A percentile compares a stretch with the other conserved stretches of the same genome.
Conservation (phyloP, 2,113 vertebrate genomes). For the Irena cyanogastra region DNA sequence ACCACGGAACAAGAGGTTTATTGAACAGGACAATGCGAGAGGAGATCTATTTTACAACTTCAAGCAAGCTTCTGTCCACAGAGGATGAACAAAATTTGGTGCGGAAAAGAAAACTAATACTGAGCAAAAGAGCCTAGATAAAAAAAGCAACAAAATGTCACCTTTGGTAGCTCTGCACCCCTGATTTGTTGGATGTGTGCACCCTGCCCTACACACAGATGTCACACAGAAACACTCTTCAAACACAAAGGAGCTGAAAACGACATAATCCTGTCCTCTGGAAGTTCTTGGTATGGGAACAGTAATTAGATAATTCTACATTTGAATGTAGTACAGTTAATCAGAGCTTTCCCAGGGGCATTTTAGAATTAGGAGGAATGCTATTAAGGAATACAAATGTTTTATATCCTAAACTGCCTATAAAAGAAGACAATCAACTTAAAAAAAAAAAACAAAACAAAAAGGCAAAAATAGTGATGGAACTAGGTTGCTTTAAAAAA, state of each 20-base stretch:
- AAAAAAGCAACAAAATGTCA: background rate
- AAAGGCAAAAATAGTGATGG: background rate
- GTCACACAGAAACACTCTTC: background rate
- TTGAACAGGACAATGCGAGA: conserved; percentile 38
- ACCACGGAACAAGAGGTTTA: conserved; percentile 58
- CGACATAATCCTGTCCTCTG: conserved; percentile 3
- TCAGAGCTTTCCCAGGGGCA: conserved; percentile 39
- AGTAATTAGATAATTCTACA: conserved; percentile 50
- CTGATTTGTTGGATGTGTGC: background rate
- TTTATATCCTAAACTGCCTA: conserved; percentile 42
- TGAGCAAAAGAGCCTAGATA: background rate
- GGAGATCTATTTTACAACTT: conserved; percentile 50
- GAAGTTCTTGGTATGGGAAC: conserved; percentile 26
- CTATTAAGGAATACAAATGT: conserved; percentile 46
- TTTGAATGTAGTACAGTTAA: conserved; percentile 44
- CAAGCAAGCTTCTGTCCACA: background rate
- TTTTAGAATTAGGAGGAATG: conserved; percentile 43
- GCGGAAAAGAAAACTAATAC: conserved; percentile 10
- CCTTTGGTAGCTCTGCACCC: background rate
- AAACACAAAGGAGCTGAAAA: conserved; percentile 12
- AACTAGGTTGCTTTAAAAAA: background rate
- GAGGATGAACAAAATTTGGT: background rate
- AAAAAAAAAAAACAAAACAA: background rate
- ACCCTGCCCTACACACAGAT: no score
- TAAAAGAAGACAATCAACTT: background rate